Evolutionary conservation across 2,888 invertebrate species (phyloP).

Genomic region (Coenonympha glycerion): DNA sequence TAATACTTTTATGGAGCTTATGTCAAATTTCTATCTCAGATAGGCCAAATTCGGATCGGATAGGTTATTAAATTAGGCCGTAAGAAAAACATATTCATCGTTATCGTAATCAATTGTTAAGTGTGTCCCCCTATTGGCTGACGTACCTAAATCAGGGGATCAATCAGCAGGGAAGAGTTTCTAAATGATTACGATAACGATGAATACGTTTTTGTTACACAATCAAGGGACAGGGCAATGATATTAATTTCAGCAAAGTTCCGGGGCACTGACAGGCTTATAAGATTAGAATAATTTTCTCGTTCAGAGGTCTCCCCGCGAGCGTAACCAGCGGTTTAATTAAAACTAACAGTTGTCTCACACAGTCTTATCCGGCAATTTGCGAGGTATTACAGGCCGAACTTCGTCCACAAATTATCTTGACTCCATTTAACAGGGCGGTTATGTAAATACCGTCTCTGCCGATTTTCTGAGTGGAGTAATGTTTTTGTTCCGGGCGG

Average conservation of each 20-base stretch:
- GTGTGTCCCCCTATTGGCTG: no score
- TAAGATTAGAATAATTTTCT: constrained; percentile 75
- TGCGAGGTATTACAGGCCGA: constrained; percentile 75
- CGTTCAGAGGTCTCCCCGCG: constrained; percentile 68
- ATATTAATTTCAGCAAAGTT: constrained; percentile 52
- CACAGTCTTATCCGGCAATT: constrained; percentile 76
- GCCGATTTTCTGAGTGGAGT: constrained; percentile 55
- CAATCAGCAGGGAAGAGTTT: no score
- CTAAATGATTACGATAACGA: no score
- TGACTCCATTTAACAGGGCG: constrained; percentile 73
- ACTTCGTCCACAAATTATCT: constrained; percentile 75
- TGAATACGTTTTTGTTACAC: no score
- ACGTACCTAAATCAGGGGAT: no score
- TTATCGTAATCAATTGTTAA: no score
- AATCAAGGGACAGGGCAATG: constrained; percentile 2
- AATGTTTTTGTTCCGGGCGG: constrained; percentile 63
- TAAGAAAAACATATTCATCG: no score
- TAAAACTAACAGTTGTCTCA: constrained; percentile 77
- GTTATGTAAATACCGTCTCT: constrained; percentile 72
- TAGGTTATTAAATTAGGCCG: no score
- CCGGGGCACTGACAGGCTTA: constrained; percentile 66
- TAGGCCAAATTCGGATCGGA: no score
- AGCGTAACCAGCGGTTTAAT: constrained; percentile 73
- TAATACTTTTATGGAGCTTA: no score
- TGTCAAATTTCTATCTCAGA: no score